Evolutionary conservation across 2,888 invertebrate genomes (phyloP).

Genomic region (Himalopsyche japonica): DNA sequence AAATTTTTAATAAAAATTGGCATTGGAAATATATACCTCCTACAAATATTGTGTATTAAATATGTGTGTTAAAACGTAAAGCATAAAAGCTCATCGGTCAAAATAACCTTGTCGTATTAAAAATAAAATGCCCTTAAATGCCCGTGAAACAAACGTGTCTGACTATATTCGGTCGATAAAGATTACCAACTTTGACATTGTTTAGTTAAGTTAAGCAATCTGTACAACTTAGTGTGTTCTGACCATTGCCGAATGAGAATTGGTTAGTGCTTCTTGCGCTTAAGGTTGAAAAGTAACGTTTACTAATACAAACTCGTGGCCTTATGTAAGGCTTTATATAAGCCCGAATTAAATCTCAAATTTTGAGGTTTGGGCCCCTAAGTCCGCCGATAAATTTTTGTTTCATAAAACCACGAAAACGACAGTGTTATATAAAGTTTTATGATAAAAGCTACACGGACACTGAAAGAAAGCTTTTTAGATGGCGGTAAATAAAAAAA

Average conservation of each 20-base stretch:
- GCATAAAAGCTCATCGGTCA: too few relatives aligned
- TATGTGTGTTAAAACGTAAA: too few relatives aligned
- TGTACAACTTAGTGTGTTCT: not conserved
- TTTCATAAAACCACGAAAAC: not conserved
- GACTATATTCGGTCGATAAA: not conserved
- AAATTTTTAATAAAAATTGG: too few relatives aligned
- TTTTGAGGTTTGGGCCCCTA: not conserved
- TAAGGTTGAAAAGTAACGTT: not conserved
- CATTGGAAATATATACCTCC: too few relatives aligned
- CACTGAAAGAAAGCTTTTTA: not conserved
- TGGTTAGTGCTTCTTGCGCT: not conserved
- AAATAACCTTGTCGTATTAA: too few relatives aligned
- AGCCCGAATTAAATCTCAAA: not conserved
- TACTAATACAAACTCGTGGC: not conserved
- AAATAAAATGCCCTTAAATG: too few relatives aligned
- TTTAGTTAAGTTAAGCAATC: not conserved
- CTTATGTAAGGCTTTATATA: not conserved
- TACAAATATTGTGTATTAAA: too few relatives aligned
- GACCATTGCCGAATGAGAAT: not conserved
- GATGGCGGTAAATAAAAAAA: not conserved
- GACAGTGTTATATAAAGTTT: not conserved
- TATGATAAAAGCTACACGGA: not conserved
- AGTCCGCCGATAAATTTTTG: not conserved
- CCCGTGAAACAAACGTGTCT: too few relatives aligned
- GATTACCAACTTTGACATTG: not conserved